These are phyloP conservation scores for Trachelus troglodyta DNA, from an alignment of 2,888 invertebrate genomes.

Conservation along the genomic window DNA sequence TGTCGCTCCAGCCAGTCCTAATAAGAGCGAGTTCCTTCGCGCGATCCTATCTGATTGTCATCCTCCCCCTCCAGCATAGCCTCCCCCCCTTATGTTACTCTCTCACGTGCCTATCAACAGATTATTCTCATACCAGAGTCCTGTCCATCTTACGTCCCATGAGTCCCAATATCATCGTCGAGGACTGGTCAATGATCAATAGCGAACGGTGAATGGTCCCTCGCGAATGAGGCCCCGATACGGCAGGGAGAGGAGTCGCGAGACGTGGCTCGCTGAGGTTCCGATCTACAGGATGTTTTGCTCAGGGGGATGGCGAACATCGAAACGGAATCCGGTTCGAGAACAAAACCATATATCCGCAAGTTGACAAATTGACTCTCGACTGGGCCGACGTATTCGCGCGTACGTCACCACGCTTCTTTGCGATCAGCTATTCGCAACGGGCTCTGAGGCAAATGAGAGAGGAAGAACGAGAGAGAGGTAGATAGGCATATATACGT, in stretches of 20 bases:
- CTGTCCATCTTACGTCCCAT: background rate
- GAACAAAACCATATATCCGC: conserved; percentile 56
- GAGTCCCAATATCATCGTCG: background rate
- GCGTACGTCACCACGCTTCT: conserved; percentile 29
- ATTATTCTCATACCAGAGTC: background rate
- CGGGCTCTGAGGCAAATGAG: background rate
- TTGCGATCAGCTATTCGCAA: background rate
- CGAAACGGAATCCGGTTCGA: conserved; percentile 59
- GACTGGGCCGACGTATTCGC: conserved; percentile 40
- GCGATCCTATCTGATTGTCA: background rate
- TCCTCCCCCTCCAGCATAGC: background rate
- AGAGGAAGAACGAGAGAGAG: conserved; percentile 1
- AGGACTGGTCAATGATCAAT: background rate
- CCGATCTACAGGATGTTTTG: conserved; percentile 37
- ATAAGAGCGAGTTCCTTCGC: background rate
- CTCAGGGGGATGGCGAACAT: conserved; percentile 48
- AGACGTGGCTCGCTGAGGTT: background rate
- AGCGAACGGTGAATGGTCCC: background rate
- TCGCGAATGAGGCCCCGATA: background rate
- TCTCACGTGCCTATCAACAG: background rate
- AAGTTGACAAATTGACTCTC: conserved; percentile 60
- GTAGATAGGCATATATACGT: background rate
- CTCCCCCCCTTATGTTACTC: background rate
- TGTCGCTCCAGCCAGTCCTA: conserved; percentile 4
- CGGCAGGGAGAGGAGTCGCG: background rate